A percentile compares a stretch with the other conserved stretches of the same genome.
Conservation (phyloP, 1,140 invertebrate species). For the Frieseomelitta varia region DNA sequence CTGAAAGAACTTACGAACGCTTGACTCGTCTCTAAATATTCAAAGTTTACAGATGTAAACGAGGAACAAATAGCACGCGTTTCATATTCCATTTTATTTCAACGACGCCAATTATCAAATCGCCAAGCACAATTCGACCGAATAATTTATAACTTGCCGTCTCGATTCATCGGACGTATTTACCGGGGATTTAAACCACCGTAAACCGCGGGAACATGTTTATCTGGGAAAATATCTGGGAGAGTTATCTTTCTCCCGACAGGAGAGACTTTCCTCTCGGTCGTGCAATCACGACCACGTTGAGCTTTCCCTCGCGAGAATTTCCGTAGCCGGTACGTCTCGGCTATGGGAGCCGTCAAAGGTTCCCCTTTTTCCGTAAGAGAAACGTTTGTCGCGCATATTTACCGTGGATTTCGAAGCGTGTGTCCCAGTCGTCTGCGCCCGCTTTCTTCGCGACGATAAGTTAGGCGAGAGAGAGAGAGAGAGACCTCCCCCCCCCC, state of each 20-base stretch:
- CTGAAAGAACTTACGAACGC: too few species aligned
- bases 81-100: too few species aligned
- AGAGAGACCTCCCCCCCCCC: too few species aligned
- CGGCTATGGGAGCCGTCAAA: slow-evolving; percentile 11
- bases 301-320: background rate
- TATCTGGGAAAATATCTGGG: background rate
- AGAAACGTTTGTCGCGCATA: slow-evolving; percentile 52
- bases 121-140: background rate
- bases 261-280: too few species aligned
- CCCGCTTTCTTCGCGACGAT: slow-evolving; percentile 42
- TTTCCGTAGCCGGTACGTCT: background rate
- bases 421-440: background rate
- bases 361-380: slow-evolving; percentile 2
- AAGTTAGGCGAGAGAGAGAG: slow-evolving; percentile 39
- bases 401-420: slow-evolving; percentile 51
- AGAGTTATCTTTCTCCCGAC: background rate
- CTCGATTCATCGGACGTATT: background rate
- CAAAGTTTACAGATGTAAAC: too few species aligned
- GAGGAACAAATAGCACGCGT: too few species aligned
- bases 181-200: background rate
- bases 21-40: too few species aligned
- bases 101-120: background rate
- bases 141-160: background rate
- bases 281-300: background rate
- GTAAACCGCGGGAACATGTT: background rate